phyloP scores from a whole-genome alignment of 2,113 vertebrate species.

The Hiodon alosoides region DNA sequence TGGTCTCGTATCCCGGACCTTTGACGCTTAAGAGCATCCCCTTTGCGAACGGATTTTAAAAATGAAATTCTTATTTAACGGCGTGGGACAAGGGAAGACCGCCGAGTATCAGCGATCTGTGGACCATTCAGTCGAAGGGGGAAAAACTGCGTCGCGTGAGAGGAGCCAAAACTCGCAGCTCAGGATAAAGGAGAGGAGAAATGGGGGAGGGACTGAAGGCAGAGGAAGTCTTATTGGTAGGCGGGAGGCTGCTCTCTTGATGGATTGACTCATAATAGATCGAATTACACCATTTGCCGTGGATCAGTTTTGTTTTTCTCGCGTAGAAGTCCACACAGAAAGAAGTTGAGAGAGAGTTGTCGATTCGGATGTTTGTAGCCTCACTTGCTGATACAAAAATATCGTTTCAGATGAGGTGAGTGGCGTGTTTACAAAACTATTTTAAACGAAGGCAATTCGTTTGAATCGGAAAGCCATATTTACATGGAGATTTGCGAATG shows the following conservation, averaged over 20 bases:
- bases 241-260: slow-evolving; percentile 47
- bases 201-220: slow-evolving; percentile 61
- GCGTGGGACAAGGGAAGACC: slow-evolving; percentile 23
- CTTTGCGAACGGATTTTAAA: too few relatives aligned
- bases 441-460: slow-evolving; percentile 25
- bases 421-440: slow-evolving; percentile 36
- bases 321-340: slow-evolving; percentile 41
- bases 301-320: slow-evolving; percentile 74
- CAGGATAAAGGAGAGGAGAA: slow-evolving; percentile 45
- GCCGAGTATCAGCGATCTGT: slow-evolving; percentile 45
- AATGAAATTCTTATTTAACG: too few relatives aligned
- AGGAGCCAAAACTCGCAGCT: slow-evolving; percentile 52
- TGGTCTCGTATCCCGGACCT: too few relatives aligned
- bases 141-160: slow-evolving; percentile 53
- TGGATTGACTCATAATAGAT: slow-evolving; percentile 74
- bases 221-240: slow-evolving; percentile 59
- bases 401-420: slow-evolving; percentile 64
- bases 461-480: slow-evolving; percentile 37
- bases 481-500: slow-evolving; percentile 30
- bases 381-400: slow-evolving; percentile 40
- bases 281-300: slow-evolving; percentile 77
- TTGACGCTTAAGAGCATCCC: too few relatives aligned
- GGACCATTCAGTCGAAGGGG: slow-evolving; percentile 36
- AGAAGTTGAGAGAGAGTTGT: slow-evolving; percentile 50
- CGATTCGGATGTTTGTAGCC: slow-evolving; percentile 35